Conservation (phyloP, 2,888 invertebrate genomes). For the Eilema griseolum region DNA sequence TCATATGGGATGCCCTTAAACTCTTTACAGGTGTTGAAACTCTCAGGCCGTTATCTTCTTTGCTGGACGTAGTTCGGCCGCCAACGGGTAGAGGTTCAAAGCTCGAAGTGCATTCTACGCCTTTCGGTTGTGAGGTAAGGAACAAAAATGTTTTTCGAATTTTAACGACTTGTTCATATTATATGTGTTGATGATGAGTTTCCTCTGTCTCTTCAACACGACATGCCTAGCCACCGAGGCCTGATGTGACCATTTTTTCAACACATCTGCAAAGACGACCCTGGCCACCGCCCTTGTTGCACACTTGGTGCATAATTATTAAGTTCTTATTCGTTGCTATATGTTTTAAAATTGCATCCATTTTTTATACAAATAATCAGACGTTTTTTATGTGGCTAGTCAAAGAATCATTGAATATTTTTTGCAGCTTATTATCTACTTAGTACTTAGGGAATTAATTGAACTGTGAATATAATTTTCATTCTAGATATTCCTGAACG, state of each 20-base stretch:
- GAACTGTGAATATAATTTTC: neutral
- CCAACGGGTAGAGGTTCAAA: constrained; percentile 73
- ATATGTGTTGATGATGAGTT: no score
- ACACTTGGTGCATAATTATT: no score
- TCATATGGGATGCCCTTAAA: no score
- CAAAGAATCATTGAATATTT: neutral
- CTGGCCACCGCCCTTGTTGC: no score
- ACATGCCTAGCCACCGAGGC: no score
- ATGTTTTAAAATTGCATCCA: no score
- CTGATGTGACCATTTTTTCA: no score
- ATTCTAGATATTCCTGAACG: constrained; percentile 84
- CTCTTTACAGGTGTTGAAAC: constrained; percentile 49
- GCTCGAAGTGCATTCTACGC: constrained; percentile 79
- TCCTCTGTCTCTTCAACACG: no score
- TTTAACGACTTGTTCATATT: no score
- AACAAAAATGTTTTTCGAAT: neutral
- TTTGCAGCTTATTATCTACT: neutral
- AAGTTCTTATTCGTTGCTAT: no score
- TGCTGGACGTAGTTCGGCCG: constrained; percentile 73
- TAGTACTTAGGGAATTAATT: neutral
- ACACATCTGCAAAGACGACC: no score
- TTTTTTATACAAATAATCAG: neutral
- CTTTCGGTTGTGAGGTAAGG: constrained; percentile 79
- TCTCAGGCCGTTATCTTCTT: constrained; percentile 74
- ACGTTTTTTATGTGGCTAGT: neutral